Percentiles rank a stretch among this genome's conserved stretches.
Conservation (phyloP, 2,797 vertebrate species). For the Diplodus sargus region DNA sequence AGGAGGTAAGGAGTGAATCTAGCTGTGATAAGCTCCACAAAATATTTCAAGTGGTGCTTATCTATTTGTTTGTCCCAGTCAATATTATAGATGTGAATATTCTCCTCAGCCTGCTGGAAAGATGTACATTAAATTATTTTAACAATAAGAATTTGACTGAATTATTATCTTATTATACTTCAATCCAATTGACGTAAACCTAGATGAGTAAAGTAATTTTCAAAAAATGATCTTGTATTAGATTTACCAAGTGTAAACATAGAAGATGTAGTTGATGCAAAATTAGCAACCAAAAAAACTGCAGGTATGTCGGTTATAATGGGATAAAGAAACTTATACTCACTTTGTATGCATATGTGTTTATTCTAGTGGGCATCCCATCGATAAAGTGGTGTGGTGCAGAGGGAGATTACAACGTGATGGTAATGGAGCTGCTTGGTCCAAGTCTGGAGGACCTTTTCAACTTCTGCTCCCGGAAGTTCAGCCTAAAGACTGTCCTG, state of each 20-base stretch:
- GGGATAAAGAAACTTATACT: neutral
- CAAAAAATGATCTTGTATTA: neutral
- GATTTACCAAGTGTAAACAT: neutral
- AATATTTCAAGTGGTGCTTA: slow-evolving; percentile 21
- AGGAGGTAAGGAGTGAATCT: slow-evolving; percentile 87
- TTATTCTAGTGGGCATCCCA: slow-evolving; percentile 91
- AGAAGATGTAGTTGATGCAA: neutral
- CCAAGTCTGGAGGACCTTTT: slow-evolving; percentile 97
- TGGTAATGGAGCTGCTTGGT: slow-evolving; percentile 98
- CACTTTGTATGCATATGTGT: slow-evolving; percentile 18
- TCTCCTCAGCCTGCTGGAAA: neutral
- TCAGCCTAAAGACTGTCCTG: slow-evolving; percentile 97
- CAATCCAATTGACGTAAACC: neutral
- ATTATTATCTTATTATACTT: neutral
- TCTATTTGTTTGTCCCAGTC: neutral
- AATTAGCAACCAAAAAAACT: neutral
- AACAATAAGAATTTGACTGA: neutral
- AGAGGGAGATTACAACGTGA: slow-evolving; percentile 98
- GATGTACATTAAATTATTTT: neutral
- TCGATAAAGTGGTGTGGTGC: slow-evolving; percentile 99
- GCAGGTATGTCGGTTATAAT: neutral
- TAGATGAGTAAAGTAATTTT: neutral
- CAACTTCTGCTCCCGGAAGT: slow-evolving; percentile 98
- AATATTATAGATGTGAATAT: neutral
- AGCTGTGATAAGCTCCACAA: neutral